phyloP scores from a whole-genome alignment of 2,888 invertebrate genomes.

The Cancer borealis region DNA sequence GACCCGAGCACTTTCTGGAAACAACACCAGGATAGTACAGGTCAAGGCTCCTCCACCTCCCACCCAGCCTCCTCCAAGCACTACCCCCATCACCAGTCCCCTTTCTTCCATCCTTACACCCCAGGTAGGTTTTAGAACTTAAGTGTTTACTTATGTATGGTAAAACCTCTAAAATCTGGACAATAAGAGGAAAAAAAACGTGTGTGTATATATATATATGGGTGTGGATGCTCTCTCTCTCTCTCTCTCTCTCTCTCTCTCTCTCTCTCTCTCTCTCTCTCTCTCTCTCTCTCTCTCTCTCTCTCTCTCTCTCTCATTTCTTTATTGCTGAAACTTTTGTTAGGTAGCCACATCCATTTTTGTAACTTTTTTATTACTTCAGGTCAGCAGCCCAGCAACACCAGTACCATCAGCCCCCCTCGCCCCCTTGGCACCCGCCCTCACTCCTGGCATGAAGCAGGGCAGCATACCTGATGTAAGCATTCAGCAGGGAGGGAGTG shows the following conservation, averaged over 20 bases:
- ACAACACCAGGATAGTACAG: constrained; percentile 64
- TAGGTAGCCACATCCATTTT: background rate
- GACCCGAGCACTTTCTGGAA: constrained; percentile 38
- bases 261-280: background rate
- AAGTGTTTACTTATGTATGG: background rate
- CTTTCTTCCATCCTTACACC: constrained; percentile 62
- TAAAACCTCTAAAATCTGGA: background rate
- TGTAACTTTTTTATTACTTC: background rate
- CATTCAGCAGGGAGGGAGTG: background rate
- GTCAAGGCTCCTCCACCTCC: constrained; percentile 56
- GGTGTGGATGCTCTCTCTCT: background rate
- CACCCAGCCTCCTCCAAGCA: constrained; percentile 54
- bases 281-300: background rate
- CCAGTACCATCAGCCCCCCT: constrained; percentile 58
- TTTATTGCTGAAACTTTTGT: background rate
- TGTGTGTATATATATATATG: too few relatives aligned
- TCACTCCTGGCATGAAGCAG: constrained; percentile 72
- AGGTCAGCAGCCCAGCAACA: constrained; percentile 59
- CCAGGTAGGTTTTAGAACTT: constrained; percentile 49
- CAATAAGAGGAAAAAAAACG: too few relatives aligned
- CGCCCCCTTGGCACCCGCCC: constrained; percentile 69
- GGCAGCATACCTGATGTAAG: constrained; percentile 69
- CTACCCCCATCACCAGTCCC: constrained; percentile 56
- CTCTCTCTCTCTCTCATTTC: background rate
- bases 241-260: background rate